A percentile compares a stretch with the other conserved stretches of the same genome.
phyloP scores from a whole-genome alignment of 2,113 vertebrate species.

The Hymenochirus boettgeri region DNA sequence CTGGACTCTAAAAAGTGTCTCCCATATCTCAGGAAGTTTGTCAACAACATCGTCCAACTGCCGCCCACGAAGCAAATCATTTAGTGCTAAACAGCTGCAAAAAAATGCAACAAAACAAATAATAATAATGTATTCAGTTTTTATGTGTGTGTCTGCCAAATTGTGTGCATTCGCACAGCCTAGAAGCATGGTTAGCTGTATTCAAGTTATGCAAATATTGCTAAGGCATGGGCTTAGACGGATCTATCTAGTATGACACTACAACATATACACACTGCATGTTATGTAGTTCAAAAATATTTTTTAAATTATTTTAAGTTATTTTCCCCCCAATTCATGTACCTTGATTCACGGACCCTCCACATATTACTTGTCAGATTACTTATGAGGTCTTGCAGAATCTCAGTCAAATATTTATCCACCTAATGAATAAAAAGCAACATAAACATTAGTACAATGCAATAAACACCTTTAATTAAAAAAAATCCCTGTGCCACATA shows the following conservation, averaged over 20 bases:
- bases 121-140: background rate
- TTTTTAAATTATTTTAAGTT: too few species aligned
- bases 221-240: too few species aligned
- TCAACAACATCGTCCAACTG: constrained; percentile 87
- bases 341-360: constrained; percentile 97
- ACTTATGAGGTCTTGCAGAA: constrained; percentile 88
- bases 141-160: too few species aligned
- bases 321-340: too few species aligned
- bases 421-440: constrained; percentile 62
- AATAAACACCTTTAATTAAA: background rate
- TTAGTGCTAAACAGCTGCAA: constrained; percentile 87
- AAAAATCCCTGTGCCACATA: too few species aligned
- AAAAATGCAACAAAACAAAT: constrained; percentile 37
- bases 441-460: constrained; percentile 21
- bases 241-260: too few species aligned
- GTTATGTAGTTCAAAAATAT: too few species aligned
- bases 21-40: constrained; percentile 91
- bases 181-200: too few species aligned
- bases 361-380: constrained; percentile 92
- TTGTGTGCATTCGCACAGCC: too few species aligned
- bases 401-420: constrained; percentile 94
- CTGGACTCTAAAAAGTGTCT: constrained; percentile 92
- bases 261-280: too few species aligned
- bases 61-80: constrained; percentile 86
- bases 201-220: too few species aligned